Evolutionary conservation across 2,888 invertebrate genomes (phyloP).

Genomic region (Oasisia sp.): DNA sequence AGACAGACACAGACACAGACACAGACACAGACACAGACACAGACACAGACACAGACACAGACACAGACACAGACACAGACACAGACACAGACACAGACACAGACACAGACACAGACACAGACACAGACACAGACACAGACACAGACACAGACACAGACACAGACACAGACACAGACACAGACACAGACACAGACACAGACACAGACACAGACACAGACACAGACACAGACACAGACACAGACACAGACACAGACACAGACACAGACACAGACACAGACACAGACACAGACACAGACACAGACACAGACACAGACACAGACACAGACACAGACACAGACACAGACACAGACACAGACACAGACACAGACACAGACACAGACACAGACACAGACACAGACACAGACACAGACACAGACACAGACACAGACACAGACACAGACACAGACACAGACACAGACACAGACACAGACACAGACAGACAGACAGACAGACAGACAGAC

Average conservation of each 20-base stretch:
- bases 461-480: constrained; percentile 25
- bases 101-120: background rate
- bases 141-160: too few relatives aligned
- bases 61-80: constrained; percentile 24
- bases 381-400: too few relatives aligned
- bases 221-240: constrained; percentile 31
- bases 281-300: constrained; percentile 13
- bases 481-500: background rate
- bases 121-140: background rate
- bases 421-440: background rate
- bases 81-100: constrained; percentile 22
- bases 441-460: background rate
- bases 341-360: constrained; percentile 22
- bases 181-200: too few relatives aligned
- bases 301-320: background rate
- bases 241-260: constrained; percentile 32
- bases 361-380: background rate
- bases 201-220: too few relatives aligned
- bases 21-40: background rate
- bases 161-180: too few relatives aligned
- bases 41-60: constrained; percentile 20
- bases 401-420: too few relatives aligned
- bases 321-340: background rate
- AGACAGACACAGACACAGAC: background rate
- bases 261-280: constrained; percentile 27